Conservation (phyloP, 1,140 invertebrate genomes). For the Pogonomyrmex californicus region DNA sequence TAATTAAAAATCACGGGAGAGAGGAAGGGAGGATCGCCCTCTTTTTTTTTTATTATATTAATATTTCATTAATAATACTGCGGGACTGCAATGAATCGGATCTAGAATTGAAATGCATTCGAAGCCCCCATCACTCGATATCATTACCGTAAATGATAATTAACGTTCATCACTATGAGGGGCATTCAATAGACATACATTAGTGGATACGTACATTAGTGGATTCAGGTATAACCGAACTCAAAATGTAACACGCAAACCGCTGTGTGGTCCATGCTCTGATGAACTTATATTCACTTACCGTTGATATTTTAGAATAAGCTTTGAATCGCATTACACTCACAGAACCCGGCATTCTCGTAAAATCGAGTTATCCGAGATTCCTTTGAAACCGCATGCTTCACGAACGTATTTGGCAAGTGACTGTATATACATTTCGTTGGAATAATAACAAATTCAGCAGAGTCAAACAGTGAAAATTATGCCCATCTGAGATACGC, state of each 20-base stretch:
- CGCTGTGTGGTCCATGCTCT: constrained; percentile 39
- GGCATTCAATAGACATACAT: constrained; percentile 34
- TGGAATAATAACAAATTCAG: constrained; percentile 47
- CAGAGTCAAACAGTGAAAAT: constrained; percentile 52
- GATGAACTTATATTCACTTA: constrained; percentile 59
- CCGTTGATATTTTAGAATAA: constrained; percentile 60
- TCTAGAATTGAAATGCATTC: constrained; percentile 1
- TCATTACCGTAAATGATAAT: constrained; percentile 40
- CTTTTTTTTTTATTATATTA: constrained; percentile 11
- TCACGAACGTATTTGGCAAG: constrained; percentile 39
- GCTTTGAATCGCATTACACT: constrained; percentile 51
- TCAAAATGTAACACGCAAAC: constrained; percentile 54
- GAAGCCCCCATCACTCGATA: constrained; percentile 11
- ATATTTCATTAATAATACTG: constrained; percentile 21
- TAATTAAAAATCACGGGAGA: constrained; percentile 8
- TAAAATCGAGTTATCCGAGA: constrained; percentile 58
- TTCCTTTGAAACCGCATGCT: constrained; percentile 57
- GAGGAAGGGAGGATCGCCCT: neutral
- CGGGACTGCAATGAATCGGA: neutral
- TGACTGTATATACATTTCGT: constrained; percentile 35
- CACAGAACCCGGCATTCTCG: constrained; percentile 33
- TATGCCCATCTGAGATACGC: constrained; percentile 2
- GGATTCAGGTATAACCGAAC: neutral
- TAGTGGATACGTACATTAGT: constrained; percentile 31
- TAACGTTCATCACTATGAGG: constrained; percentile 16